Conservation (phyloP, 2,113 vertebrate species). For the Amphilophus citrinellus region DNA sequence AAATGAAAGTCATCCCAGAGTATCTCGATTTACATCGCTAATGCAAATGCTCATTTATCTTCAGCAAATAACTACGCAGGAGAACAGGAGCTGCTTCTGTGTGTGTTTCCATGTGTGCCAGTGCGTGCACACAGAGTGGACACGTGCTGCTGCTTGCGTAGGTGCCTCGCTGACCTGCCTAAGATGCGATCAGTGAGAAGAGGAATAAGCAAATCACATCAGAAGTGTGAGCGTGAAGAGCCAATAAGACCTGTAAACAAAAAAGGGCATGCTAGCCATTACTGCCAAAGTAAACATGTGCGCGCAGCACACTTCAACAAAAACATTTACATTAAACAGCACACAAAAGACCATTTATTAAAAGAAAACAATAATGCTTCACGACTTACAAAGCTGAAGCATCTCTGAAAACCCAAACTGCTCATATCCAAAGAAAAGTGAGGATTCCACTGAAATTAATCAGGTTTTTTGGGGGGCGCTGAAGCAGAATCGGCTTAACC, state of each 20-base stretch:
- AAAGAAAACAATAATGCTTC: conserved; percentile 70
- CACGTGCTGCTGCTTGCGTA: conserved; percentile 8
- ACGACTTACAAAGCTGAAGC: conserved; percentile 58
- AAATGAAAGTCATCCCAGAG: conserved; percentile 54
- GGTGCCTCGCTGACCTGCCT: conserved; percentile 35
- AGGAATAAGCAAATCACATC: conserved; percentile 44
- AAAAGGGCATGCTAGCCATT: conserved; percentile 45
- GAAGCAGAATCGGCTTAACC: conserved; percentile 46
- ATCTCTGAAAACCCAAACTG: conserved; percentile 52
- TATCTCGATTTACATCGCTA: conserved; percentile 47
- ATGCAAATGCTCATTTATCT: conserved; percentile 50
- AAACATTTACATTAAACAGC: conserved; percentile 71
- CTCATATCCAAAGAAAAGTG: conserved; percentile 39
- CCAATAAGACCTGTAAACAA: conserved; percentile 67
- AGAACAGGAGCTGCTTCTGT: background rate
- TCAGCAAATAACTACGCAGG: conserved; percentile 17
- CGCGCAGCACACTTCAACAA: conserved; percentile 54
- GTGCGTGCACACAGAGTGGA: background rate
- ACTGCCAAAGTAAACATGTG: conserved; percentile 60
- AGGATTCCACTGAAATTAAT: conserved; percentile 56
- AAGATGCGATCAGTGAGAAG: conserved; percentile 24
- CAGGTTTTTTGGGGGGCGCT: conserved; percentile 31
- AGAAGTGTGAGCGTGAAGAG: conserved; percentile 51
- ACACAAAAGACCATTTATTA: conserved; percentile 72
- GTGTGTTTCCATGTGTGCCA: background rate